phyloP scores from a whole-genome alignment of 2,888 invertebrate genomes.

The Eupsilia transversa region DNA sequence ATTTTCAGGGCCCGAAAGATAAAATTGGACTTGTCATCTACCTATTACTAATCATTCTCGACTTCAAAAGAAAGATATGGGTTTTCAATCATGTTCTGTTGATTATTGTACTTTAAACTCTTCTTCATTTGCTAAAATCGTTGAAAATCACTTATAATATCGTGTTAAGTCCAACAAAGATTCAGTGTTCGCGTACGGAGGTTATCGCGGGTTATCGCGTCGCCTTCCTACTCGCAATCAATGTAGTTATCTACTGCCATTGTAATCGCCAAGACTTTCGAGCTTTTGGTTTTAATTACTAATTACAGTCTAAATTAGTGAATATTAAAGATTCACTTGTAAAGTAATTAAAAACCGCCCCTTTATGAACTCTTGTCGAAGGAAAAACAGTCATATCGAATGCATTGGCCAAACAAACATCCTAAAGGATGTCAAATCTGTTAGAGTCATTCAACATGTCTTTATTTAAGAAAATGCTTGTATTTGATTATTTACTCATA shows the following conservation, averaged over 20 bases:
- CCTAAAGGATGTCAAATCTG: not conserved
- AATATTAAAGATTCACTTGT: not conserved
- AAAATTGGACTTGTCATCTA: slow-evolving; percentile 4
- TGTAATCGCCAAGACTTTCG: slow-evolving; percentile 59
- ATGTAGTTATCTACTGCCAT: slow-evolving; percentile 57
- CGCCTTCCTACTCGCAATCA: slow-evolving; percentile 65
- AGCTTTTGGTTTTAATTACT: slow-evolving; percentile 53
- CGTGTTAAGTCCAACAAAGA: slow-evolving; percentile 62
- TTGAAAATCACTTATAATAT: slow-evolving; percentile 56
- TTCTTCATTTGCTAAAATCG: slow-evolving; percentile 32
- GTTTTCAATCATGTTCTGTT: not conserved
- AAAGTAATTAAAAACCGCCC: not conserved
- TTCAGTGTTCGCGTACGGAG: slow-evolving; percentile 55
- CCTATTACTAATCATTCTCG: not conserved
- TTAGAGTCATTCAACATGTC: not conserved
- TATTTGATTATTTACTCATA: not conserved
- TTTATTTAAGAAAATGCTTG: not conserved
- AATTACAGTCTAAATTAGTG: slow-evolving; percentile 12
- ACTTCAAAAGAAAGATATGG: not conserved
- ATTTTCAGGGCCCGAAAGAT: not conserved
- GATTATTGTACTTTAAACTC: slow-evolving; percentile 34
- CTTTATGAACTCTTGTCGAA: not conserved
- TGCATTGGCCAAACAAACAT: not conserved
- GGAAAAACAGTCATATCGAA: not conserved
- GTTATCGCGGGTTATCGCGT: slow-evolving; percentile 65